These are phyloP conservation scores for Gallinago solitaria DNA, from an alignment of 2,797 vertebrate genomes.

Conservation along the genomic window DNA sequence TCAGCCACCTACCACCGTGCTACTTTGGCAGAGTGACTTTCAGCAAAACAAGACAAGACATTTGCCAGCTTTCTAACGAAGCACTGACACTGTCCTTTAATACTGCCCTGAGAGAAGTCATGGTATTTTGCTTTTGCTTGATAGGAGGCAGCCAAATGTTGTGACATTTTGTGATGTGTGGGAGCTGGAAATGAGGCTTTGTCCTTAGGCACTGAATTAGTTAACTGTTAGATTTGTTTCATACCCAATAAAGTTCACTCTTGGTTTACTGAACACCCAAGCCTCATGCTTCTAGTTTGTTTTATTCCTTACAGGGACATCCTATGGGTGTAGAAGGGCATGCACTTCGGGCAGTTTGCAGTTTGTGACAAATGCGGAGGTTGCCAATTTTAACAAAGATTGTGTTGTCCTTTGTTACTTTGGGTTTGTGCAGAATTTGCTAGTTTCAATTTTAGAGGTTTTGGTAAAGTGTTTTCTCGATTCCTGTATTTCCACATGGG, in stretches of 20 bases:
- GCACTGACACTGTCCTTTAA: not conserved
- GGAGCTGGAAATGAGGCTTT: not conserved
- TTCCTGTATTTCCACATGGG: not conserved
- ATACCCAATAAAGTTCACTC: not conserved
- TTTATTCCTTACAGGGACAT: not conserved
- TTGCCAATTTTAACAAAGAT: not conserved
- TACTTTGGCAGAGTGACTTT: not conserved
- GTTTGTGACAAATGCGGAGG: not conserved
- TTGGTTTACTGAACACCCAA: not conserved
- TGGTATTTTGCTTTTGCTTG: slow-evolving; percentile 28
- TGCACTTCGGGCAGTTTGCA: not conserved
- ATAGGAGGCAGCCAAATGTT: slow-evolving; percentile 10
- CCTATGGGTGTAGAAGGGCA: not conserved
- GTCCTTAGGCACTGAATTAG: slow-evolving; percentile 20
- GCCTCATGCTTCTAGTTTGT: not conserved
- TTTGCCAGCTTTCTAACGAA: not conserved
- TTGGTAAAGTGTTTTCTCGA: accelerated
- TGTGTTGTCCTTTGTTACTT: not conserved
- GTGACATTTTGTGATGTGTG: slow-evolving; percentile 20
- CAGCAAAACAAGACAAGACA: not conserved
- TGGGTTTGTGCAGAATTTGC: not conserved
- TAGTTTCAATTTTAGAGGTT: not conserved
- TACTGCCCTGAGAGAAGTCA: slow-evolving; percentile 42
- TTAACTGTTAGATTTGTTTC: not conserved
- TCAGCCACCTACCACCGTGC: not conserved